Conservation (phyloP, 1,140 invertebrate genomes). For the Chironomus striatipennis region DNA sequence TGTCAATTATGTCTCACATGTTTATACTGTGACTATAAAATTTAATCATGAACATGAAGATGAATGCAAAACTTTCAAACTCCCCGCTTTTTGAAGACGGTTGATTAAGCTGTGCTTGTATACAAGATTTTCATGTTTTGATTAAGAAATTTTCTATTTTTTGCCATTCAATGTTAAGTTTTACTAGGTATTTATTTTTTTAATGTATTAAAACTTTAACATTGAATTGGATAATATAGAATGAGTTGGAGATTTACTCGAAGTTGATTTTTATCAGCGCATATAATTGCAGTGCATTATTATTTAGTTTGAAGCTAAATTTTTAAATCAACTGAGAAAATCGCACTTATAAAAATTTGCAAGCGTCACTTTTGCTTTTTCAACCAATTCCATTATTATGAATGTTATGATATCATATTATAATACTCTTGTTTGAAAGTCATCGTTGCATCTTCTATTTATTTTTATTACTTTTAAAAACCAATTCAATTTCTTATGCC, state of each 20-base stretch:
- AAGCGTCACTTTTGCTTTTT: too few relatives aligned
- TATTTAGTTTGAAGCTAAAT: too few relatives aligned
- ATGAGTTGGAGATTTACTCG: too few relatives aligned
- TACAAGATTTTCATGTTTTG: slow-evolving; percentile 8
- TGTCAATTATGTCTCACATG: not conserved
- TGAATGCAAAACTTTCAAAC: not conserved
- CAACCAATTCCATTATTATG: too few relatives aligned
- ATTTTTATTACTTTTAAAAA: not conserved
- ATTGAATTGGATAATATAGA: not conserved
- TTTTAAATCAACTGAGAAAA: too few relatives aligned
- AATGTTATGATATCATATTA: too few relatives aligned
- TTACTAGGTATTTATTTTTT: not conserved
- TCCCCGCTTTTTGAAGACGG: not conserved
- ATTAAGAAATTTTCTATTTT: slow-evolving; percentile 9
- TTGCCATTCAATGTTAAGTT: not conserved
- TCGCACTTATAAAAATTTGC: too few relatives aligned
- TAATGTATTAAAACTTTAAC: not conserved
- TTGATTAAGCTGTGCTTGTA: not conserved
- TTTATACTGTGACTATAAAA: not conserved
- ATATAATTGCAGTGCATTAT: too few relatives aligned
- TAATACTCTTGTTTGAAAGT: not conserved
- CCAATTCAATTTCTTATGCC: not conserved
- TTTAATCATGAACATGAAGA: not conserved
- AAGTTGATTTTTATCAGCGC: too few relatives aligned
- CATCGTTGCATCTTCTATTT: not conserved